Base-by-base conservation (phyloP, 2,888 invertebrate genomes). In the Amblyteles armatorius region DNA sequence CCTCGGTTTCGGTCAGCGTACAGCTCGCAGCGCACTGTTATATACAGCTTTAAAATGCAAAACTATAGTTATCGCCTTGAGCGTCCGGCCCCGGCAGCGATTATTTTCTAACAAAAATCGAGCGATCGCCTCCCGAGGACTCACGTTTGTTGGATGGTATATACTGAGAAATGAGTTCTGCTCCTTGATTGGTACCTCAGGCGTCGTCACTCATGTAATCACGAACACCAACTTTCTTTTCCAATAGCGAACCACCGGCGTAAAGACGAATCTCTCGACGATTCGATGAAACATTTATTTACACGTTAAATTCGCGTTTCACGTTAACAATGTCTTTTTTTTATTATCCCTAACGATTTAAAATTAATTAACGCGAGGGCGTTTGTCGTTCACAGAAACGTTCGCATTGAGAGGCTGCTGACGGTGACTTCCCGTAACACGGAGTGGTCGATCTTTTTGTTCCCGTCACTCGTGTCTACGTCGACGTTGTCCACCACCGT, bases 221-320 rank as follows among this genome's bases (percentile, higher is more conserved):
- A 92, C 91, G 88, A 93, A 92, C 86, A 93, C 90, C 88, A 93
- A 91, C 93, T 93, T 93, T 93, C 93, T 92, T 92, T 92, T 93
- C 92, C 93, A 93, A 90, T 91, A 89, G 87, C 90, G 90, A 84
- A 90, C 88, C 89, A 90, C 91, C 89, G 91, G 90, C 88, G 83
- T 87, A 88, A 89, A 90, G 88, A 91, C 91, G 86, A 93, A 91
- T 90, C 91, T 91, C 87, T 90, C 91, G 86, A 87, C 77, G 88
- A 91, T 90, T 89, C 92, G 91, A 92, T 90, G 91, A 91, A 93
- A 93, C 93, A 93, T 93, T 93, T 93, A 93, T 92, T 82, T 73
- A 85, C 67, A 71, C 72, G 79, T 77, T 83, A 40, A 67, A 80
- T 72, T 48, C 48, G 33, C 78, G 74, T 76, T 76, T 40, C 68